Evolutionary conservation across 2,888 invertebrate genomes (phyloP).

Genomic region (Scaptomyza tumidula): DNA sequence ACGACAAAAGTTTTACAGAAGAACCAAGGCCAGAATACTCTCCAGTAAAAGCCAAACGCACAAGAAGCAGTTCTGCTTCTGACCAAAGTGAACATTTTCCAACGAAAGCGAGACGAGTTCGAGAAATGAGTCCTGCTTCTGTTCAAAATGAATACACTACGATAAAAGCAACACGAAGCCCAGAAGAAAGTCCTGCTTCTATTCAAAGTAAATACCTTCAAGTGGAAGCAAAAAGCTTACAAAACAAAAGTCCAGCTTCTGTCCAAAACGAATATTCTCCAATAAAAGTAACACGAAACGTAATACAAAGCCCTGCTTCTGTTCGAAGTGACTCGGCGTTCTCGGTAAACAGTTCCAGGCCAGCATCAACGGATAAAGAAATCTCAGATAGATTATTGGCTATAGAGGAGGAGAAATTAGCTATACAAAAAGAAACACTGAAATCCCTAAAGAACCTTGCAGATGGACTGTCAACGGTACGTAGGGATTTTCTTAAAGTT

Average conservation of each 20-base stretch:
- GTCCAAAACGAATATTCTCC: not conserved
- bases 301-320: not conserved
- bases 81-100: not conserved
- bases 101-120: not conserved
- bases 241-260: not conserved
- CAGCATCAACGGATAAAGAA: not conserved
- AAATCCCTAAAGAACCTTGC: constrained; percentile 36
- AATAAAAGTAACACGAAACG: not conserved
- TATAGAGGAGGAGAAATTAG: constrained; percentile 30
- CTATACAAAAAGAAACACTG: constrained; percentile 32
- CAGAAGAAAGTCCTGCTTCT: not conserved
- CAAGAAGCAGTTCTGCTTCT: not conserved
- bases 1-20: not conserved
- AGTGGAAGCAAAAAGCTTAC: not conserved
- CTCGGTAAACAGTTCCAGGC: not conserved
- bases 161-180: not conserved
- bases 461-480: constrained; percentile 34
- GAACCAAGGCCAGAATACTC: not conserved
- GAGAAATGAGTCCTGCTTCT: not conserved
- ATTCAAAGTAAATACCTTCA: not conserved
- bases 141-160: not conserved
- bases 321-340: not conserved
- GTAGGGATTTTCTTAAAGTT: constrained; percentile 30
- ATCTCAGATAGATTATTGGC: not conserved
- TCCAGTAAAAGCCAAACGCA: not conserved